These are phyloP conservation scores for Vidua macroura DNA, from an alignment of 2,113 vertebrate genomes.

Conservation along the genomic window DNA sequence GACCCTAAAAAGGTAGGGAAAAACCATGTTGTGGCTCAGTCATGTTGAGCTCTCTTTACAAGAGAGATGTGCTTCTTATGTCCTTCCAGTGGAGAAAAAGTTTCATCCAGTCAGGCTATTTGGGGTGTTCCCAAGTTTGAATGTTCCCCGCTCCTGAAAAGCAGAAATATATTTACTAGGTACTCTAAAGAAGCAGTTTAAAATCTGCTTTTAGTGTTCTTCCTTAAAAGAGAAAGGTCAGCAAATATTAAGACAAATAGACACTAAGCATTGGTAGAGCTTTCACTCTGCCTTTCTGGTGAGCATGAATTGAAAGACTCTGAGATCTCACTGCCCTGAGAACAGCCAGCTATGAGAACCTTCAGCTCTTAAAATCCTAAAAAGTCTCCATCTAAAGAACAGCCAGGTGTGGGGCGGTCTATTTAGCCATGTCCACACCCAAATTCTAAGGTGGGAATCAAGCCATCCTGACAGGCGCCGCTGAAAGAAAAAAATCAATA, in stretches of 20 bases:
- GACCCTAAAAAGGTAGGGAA: background rate
- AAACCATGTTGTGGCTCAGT: background rate
- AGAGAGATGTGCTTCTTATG: background rate
- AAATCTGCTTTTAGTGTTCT: background rate
- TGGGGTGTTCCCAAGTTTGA: background rate
- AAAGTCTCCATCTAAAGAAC: background rate
- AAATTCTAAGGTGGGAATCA: background rate
- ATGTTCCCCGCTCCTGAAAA: background rate
- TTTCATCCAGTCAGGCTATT: background rate
- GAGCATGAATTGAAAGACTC: rapidly evolving
- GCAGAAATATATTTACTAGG: background rate
- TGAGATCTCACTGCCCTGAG: background rate
- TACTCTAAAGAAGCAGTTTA: background rate
- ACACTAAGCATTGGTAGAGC: too few species aligned
- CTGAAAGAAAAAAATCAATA: conserved; percentile 27
- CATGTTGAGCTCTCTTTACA: background rate
- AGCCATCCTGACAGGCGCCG: background rate
- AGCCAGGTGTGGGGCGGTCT: too few species aligned
- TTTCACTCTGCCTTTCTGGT: background rate
- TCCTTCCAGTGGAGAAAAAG: background rate
- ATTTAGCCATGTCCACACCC: background rate
- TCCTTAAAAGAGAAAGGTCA: background rate
- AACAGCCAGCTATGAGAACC: background rate
- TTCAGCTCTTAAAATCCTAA: background rate
- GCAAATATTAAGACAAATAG: background rate